Base-by-base conservation (phyloP, 1,140 invertebrate species). In the Sycobia sp. region DNA sequence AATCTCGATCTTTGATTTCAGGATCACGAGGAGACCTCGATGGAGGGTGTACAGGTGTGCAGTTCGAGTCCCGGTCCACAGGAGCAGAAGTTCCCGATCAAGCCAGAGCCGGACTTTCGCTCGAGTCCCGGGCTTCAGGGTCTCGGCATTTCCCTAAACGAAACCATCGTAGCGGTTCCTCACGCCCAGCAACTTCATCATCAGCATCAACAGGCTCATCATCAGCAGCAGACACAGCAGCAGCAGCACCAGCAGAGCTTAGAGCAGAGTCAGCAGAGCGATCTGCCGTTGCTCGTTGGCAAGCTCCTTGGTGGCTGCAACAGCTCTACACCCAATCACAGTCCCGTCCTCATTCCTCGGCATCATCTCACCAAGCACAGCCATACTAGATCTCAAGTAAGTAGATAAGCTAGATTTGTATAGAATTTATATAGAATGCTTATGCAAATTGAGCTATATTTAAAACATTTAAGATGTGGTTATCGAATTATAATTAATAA, bases 241-340 rank as follows among this genome's bases (percentile, higher is more conserved):
- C 71, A 71, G 14, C 74, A 75, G 38, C 72, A 73, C 34, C 72
- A 75, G 57, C 69, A 72, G 8, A 68, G 50, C 16, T 67, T 75
- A 3, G 75, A 75, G 20, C 56, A 78, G 70, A 47, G 13, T 1
- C 80, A 81, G 51, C 80, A 79, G 23, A 80, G 73, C 23, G 87
- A 89, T 62, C 70, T 87, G 27, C 84, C 86, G 11, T 73, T 85
- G 59, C 82, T 83, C 62, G 86, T 88, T 67, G 88, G 86, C 63
- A 88, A 89, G 73, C 71, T 88, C 71, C 85, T 76, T 75, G 89
- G 82, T 81, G 84, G 81, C 65, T 87, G 86, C 68, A 86, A 84
- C 38, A 85, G 81, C 71, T 85, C 84, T 10, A 87, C 86, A 0
- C 84, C 87, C 0, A 87, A 85, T 73, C 86, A 88, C 36, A 89